Conservation (phyloP, 1,140 invertebrate species). For the Diploscapter pachys region DNA sequence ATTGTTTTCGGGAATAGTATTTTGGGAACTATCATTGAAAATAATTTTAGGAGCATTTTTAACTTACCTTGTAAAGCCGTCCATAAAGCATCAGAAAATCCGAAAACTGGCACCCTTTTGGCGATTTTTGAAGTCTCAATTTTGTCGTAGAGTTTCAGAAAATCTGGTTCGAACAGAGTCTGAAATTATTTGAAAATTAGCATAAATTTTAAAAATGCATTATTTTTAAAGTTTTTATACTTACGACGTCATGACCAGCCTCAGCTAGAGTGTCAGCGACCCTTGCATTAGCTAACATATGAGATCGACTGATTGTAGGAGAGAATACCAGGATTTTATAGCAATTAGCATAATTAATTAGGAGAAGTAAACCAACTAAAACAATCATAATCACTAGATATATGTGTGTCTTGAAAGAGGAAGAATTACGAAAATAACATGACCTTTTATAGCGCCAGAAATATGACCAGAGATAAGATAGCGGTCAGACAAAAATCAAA, state of each 20-base stretch:
- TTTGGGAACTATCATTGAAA: background rate
- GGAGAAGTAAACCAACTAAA: background rate
- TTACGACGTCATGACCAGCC: constrained; percentile 27
- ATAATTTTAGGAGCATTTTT: background rate
- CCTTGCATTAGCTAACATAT: constrained; percentile 38
- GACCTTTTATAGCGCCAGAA: background rate
- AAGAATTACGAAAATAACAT: background rate
- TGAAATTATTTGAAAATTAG: too few species aligned
- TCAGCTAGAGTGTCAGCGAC: constrained; percentile 38
- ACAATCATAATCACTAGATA: background rate
- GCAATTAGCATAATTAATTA: constrained; percentile 14
- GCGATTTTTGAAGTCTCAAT: constrained; percentile 9
- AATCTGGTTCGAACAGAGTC: constrained; percentile 21
- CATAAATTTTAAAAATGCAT: too few species aligned
- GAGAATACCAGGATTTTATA: constrained; percentile 84
- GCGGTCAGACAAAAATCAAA: too few species aligned
- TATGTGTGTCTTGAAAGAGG: background rate
- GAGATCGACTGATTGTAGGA: constrained; percentile 35
- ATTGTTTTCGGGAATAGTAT: too few species aligned
- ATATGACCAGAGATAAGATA: too few species aligned
- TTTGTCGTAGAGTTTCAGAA: constrained; percentile 19
- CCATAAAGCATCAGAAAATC: constrained; percentile 11
- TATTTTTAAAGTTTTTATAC: too few species aligned
- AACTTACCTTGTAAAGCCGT: background rate
- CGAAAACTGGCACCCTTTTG: constrained; percentile 27